Base-by-base conservation (phyloP, 2,113 vertebrate genomes). In the Phylloscopus whistleri region DNA sequence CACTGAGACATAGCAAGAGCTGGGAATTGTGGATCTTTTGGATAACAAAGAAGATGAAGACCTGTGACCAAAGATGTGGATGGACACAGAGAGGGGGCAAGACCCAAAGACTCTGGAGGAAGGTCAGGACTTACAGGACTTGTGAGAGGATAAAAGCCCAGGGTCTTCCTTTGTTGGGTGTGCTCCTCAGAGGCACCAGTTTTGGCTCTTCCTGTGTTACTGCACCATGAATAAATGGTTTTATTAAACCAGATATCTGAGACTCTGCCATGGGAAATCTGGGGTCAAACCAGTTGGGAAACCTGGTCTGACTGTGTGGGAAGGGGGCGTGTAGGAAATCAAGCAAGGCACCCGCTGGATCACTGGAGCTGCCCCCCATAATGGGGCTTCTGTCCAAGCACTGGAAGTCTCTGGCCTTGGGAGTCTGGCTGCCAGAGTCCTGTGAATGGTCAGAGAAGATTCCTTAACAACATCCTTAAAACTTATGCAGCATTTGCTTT, bases 281-380 rank as follows among this genome's bases (percentile, higher is more conserved):
- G 68, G 9, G 6, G 6, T 51, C 0, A 0, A 81, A 44, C 7
- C 2, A 2, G 21, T 11, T 15, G 27, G 27, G 33, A 75, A 44
- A 39, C 7, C 3, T 53, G 46, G 53, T 46, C 20, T 60, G 44
- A 52, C 19, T 30, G 3, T 26, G 13, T 31, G 62, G 49, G 23
- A 60, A 17, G 41, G 6, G 13, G 20, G 4, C 53, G 23, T 39
- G 24, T 24, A 21, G 62, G 23, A 28, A n/a, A 13, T 28, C 33
- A 74, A n/a, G 24, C 2, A 7, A 37, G 37, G 6, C 19, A 26
- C 11, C 6, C 0, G 0, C 10, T 67, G 37, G 11, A 27, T 51
- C 44, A 21, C 62, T 30, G 46, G 19, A 68, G 14, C 13, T 6
- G 19, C 28, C 22, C 7, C 7, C 16, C 13, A 4, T 59, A 31